Percentiles rank a stretch among this genome's conserved stretches.
Evolutionary conservation across 2,888 invertebrate species (phyloP).

Genomic region (Mystacides longicornis): DNA sequence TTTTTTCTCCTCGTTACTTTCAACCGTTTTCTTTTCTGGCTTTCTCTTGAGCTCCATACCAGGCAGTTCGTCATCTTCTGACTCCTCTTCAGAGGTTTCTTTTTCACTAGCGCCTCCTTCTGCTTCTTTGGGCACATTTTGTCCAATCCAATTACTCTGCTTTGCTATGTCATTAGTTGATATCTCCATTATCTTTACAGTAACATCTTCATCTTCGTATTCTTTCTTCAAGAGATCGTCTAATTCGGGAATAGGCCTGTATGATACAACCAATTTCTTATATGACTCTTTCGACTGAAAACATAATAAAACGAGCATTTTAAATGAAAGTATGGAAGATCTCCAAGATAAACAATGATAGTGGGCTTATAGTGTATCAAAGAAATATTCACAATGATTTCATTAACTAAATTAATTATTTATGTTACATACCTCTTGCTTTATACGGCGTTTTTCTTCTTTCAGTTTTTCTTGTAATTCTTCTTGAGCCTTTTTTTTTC

Average conservation of each 20-base stretch:
- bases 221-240: constrained; percentile 61
- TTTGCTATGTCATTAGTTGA: constrained; percentile 63
- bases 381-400: too few relatives aligned
- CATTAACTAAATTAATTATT: too few relatives aligned
- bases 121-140: constrained; percentile 49
- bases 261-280: constrained; percentile 65
- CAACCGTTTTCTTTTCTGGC: constrained; percentile 29
- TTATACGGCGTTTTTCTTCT: constrained; percentile 68
- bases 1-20: constrained; percentile 32
- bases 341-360: too few relatives aligned
- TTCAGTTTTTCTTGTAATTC: constrained; percentile 63
- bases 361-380: too few relatives aligned
- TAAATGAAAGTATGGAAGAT: background rate
- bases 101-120: constrained; percentile 33
- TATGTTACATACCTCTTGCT: constrained; percentile 53
- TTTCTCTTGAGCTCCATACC: constrained; percentile 43
- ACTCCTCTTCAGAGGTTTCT: constrained; percentile 31
- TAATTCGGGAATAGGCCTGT: constrained; percentile 61
- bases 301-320: constrained; percentile 3
- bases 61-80: constrained; percentile 34
- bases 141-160: constrained; percentile 64
- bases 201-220: constrained; percentile 70
- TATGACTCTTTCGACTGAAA: constrained; percentile 59
- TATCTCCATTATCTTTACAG: constrained; percentile 70
- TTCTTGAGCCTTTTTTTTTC: constrained; percentile 67